phyloP scores from a whole-genome alignment of 2,797 vertebrate species.

The Diglossa cyanea region DNA sequence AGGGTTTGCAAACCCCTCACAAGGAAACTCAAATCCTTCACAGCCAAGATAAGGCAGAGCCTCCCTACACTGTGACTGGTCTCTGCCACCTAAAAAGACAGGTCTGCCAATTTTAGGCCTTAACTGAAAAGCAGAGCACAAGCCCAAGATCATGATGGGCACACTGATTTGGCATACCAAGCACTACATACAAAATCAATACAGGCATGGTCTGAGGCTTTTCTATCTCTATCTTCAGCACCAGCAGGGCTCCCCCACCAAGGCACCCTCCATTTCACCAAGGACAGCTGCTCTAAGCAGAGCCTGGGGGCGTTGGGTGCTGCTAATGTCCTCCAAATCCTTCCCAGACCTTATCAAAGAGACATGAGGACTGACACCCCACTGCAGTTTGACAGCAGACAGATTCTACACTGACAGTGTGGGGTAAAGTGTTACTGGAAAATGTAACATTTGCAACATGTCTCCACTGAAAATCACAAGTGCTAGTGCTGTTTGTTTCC shows the following conservation, averaged over 20 bases:
- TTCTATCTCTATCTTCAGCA: not conserved
- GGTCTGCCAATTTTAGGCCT: not conserved
- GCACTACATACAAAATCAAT: not conserved
- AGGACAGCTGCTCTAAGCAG: not conserved
- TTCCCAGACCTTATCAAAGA: not conserved
- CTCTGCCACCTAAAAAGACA: not conserved
- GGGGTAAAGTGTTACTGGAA: slow-evolving; percentile 26
- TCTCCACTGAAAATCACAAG: not conserved
- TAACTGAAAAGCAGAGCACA: not conserved
- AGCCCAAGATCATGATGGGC: not conserved
- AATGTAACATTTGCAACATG: not conserved
- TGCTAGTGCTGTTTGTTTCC: not conserved
- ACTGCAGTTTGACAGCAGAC: slow-evolving; percentile 24
- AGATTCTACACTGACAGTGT: slow-evolving; percentile 26
- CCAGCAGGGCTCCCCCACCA: not conserved
- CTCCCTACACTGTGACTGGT: not conserved
- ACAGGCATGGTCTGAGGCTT: not conserved
- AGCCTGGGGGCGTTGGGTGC: not conserved
- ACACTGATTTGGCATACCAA: not conserved
- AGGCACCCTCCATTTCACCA: not conserved
- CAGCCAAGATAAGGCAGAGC: not conserved
- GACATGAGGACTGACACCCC: not conserved
- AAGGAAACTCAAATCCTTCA: not conserved
- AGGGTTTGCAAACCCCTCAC: not conserved
- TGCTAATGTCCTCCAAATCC: not conserved